phyloP scores from a whole-genome alignment of 2,888 invertebrate genomes.

The Heteropelma amictum region DNA sequence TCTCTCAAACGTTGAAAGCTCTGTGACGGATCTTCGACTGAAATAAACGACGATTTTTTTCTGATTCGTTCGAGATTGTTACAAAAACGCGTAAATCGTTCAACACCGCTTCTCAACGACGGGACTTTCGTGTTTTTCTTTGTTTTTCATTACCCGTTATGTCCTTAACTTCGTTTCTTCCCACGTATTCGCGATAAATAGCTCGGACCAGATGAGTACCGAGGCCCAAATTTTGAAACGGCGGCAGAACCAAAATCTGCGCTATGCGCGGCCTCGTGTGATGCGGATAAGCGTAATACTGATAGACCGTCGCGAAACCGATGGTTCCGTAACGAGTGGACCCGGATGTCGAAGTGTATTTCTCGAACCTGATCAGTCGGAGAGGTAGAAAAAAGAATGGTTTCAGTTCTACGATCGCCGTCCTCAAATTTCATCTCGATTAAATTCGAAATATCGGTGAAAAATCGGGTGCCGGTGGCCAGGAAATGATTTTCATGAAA shows the following conservation, averaged over 20 bases:
- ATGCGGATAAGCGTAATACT: conserved; percentile 95
- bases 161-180: conserved; percentile 81
- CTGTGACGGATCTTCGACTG: conserved; percentile 96
- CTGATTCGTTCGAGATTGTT: no score
- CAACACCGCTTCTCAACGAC: no score
- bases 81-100: no score
- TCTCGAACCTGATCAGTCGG: conserved; percentile 83
- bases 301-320: conserved; percentile 95
- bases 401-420: no score
- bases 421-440: no score
- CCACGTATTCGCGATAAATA: conserved; percentile 81
- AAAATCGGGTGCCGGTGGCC: no score
- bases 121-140: no score
- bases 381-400: neutral
- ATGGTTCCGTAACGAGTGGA: conserved; percentile 85
- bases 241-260: conserved; percentile 95
- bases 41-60: conserved; percentile 51
- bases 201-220: conserved; percentile 87
- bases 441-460: no score
- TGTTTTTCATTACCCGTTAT: conserved; percentile 89
- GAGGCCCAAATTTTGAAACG: conserved; percentile 91
- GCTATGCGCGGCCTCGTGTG: conserved; percentile 93
- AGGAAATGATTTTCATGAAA: no score
- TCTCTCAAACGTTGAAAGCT: conserved; percentile 94
- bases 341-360: conserved; percentile 82